A percentile compares a stretch with the other conserved stretches of the same genome.
Evolutionary conservation across 2,888 invertebrate genomes (phyloP).

Genomic region (Oxyscelio sp.): DNA sequence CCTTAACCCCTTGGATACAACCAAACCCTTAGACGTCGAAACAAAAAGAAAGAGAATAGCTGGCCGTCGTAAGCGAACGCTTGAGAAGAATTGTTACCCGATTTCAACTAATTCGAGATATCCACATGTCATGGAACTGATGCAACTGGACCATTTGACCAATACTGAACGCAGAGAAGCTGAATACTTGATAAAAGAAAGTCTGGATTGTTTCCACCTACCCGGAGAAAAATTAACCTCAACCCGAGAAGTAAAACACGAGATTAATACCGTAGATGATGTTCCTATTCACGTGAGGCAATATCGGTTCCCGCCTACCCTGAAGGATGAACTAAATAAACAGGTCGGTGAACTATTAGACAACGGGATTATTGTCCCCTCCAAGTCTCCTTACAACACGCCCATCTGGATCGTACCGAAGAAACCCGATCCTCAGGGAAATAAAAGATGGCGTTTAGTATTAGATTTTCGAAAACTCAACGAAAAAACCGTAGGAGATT

Average conservation of each 20-base stretch:
- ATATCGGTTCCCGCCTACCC: not conserved
- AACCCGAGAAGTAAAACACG: not conserved
- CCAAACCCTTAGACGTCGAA: not conserved
- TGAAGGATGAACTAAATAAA: conserved; percentile 55
- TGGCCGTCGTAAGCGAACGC: not conserved
- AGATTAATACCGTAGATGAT: not conserved
- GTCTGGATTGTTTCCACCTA: not conserved
- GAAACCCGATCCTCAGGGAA: not conserved
- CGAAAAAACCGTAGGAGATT: not conserved
- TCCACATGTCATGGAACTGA: not conserved
- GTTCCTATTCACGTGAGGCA: not conserved
- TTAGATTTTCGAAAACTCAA: not conserved
- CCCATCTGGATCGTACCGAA: not conserved
- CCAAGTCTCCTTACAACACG: not conserved
- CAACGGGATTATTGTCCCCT: conserved; percentile 75
- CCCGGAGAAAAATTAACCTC: not conserved
- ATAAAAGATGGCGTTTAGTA: not conserved
- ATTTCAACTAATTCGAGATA: too few relatives aligned
- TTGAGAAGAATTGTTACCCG: too few relatives aligned
- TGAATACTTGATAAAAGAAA: not conserved
- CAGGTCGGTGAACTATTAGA: conserved; percentile 79
- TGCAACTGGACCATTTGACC: not conserved
- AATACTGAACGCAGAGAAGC: not conserved
- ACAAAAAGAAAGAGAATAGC: not conserved
- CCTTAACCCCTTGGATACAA: too few relatives aligned